Evolutionary conservation across 2,113 vertebrate genomes (phyloP).

Genomic region (Gopherus flavomarginatus): DNA sequence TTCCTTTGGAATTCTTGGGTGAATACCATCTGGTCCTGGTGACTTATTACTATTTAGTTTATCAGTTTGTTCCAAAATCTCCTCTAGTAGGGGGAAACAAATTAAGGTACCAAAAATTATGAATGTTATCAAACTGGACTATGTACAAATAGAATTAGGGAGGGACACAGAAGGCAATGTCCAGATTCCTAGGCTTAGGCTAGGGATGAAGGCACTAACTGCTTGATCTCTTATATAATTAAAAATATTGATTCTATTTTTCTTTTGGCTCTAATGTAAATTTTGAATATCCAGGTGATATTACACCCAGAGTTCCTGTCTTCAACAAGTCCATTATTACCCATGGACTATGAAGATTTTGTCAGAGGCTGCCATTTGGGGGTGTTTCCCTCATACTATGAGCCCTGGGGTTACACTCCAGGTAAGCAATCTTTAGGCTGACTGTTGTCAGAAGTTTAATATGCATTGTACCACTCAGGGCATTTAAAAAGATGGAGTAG

Average conservation of each 20-base stretch:
- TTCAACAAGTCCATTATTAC: slow-evolving; percentile 94
- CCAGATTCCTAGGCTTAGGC: background rate
- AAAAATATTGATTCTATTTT: background rate
- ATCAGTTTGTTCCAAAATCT: too few species aligned
- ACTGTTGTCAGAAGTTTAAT: background rate
- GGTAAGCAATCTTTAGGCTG: slow-evolving; percentile 75
- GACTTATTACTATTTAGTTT: too few species aligned
- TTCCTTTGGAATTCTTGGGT: too few species aligned
- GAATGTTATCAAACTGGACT: background rate
- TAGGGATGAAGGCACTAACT: background rate
- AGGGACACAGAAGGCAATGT: background rate
- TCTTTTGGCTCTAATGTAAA: slow-evolving; percentile 17
- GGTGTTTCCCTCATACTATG: slow-evolving; percentile 98
- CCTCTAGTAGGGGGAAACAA: background rate
- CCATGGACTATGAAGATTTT: slow-evolving; percentile 98
- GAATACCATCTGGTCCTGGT: too few species aligned
- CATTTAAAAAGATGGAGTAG: background rate
- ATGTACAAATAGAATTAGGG: background rate
- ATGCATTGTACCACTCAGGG: background rate
- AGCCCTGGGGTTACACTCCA: slow-evolving; percentile 98
- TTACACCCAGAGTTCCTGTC: slow-evolving; percentile 98
- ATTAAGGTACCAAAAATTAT: background rate
- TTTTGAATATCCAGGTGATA: slow-evolving; percentile 84
- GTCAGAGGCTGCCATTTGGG: slow-evolving; percentile 96
- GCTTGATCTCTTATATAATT: background rate